Percentiles rank a stretch among this genome's conserved stretches.
These are phyloP conservation scores for Macrobrachium rosenbergii DNA, from an alignment of 1,140 invertebrate species.

Conservation along the genomic window DNA sequence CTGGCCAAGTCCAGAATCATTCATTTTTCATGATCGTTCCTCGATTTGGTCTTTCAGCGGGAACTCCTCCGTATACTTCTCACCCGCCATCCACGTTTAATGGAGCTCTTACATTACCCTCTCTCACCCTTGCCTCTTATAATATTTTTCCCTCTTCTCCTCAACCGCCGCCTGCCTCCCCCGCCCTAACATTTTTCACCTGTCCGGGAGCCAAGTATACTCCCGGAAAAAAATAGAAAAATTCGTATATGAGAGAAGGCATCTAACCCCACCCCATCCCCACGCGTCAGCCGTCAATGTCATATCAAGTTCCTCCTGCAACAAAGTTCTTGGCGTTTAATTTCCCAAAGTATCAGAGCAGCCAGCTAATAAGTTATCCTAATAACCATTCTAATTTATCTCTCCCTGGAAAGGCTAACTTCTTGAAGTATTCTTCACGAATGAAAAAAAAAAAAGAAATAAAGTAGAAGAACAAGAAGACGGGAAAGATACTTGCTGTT, in stretches of 20 bases:
- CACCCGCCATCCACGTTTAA: background rate
- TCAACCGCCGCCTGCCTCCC: background rate
- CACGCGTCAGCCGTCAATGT: background rate
- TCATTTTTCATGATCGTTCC: too few species aligned
- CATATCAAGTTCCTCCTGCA: slow-evolving; percentile 23
- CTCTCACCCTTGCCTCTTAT: background rate
- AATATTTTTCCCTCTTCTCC: background rate
- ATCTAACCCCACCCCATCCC: background rate
- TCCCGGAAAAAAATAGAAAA: too few species aligned
- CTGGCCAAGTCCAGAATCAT: too few species aligned
- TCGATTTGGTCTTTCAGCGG: background rate
- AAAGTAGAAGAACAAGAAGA: background rate
- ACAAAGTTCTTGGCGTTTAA: background rate
- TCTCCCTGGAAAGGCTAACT: too few species aligned
- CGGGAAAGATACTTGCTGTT: slow-evolving; percentile 3
- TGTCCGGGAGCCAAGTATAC: too few species aligned
- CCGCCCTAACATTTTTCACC: background rate
- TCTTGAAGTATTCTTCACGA: too few species aligned
- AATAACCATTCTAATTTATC: slow-evolving; percentile 26
- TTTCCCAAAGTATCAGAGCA: too few species aligned
- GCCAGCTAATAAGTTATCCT: slow-evolving; percentile 36
- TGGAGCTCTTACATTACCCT: background rate
- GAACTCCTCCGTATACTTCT: background rate
- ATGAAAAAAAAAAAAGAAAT: background rate
- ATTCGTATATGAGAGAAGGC: too few species aligned